phyloP scores from a whole-genome alignment of 2,888 invertebrate genomes.

The Anthophora plumipes region DNA sequence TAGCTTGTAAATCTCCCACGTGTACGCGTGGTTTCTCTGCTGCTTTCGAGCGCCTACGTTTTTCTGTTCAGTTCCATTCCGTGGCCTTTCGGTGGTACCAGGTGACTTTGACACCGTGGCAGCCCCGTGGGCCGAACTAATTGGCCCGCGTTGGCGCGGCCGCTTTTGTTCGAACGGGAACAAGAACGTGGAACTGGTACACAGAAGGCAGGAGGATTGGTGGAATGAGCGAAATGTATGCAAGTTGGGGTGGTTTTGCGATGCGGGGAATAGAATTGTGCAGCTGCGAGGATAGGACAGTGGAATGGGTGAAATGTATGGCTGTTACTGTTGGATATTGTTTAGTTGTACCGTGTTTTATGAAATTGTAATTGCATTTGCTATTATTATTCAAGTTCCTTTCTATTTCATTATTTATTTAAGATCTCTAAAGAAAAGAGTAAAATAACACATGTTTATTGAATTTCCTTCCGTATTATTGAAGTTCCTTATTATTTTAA shows the following conservation, averaged over 20 bases:
- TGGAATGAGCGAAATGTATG: neutral
- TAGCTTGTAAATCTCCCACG: constrained; percentile 66
- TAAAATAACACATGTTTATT: too few species aligned
- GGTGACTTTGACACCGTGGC: constrained; percentile 34
- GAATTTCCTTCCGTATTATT: too few species aligned
- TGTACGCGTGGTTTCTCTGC: constrained; percentile 10
- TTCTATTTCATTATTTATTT: neutral
- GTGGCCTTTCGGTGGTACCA: neutral
- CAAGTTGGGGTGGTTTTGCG: neutral
- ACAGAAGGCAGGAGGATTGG: neutral
- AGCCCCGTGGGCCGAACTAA: constrained; percentile 35
- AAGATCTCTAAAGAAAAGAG: too few species aligned
- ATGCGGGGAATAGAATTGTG: neutral
- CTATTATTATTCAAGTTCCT: too few species aligned
- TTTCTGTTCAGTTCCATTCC: constrained; percentile 14
- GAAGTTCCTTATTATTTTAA: too few species aligned
- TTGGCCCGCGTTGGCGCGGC: constrained; percentile 19
- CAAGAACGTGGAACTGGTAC: constrained; percentile 10
- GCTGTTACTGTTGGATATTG: too few species aligned
- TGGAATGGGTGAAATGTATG: too few species aligned
- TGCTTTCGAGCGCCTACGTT: constrained; percentile 31
- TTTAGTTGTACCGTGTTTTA: too few species aligned
- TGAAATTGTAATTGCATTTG: neutral
- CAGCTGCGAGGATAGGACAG: too few species aligned
- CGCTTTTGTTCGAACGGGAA: constrained; percentile 8